Evolutionary conservation across 2,888 invertebrate species (phyloP), one percentile per base, ranked within the genome.

Genomic region (Byasa hedistus): DNA sequence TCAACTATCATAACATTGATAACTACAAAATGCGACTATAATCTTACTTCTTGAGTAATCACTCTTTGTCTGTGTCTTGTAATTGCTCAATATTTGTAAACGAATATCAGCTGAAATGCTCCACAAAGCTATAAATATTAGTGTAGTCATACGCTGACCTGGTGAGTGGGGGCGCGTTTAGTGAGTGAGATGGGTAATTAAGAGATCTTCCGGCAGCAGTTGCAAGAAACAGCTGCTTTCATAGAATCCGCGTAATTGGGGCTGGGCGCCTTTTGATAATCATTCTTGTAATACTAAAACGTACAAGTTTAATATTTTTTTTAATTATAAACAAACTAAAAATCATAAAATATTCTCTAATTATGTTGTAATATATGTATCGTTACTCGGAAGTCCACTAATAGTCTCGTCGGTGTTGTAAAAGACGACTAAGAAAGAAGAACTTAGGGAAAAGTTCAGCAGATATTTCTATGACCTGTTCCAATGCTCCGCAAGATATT

Each of bases 151-250:
- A 56, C 63, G 55, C 32, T 17, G 23, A 44, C 55, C 32, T 32
- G 63, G 23, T 39, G 23, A 56, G 51, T 24, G 21, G n/a, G 51
- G 24, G 24, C 56, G 64, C 67, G 60, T 64, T 67, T 67, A 63
- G 63, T 44, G 66, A 60, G 32, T 21, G 60, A 52, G 67, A 48
- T 65, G 51, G 65, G 64, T 64, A 67, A 67, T 67, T 67, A 67
- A 36, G 60, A 48, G 60, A 64, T 64, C 67, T 67, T 67, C 67
- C 67, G 67, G 64, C 63, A 67, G 51, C 51, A 27, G 60, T 67
- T 64, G 64, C 64, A 60, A 56, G 67, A 67, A 67, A 64, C 67
- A 60, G 56, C 32, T 60, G 59, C 52, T 64, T 67, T 67, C 60
- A 48, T 67, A 64, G 67, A 67, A 67, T 51, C 15, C 55, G 12